Percentiles rank a stretch among this genome's conserved stretches.
phyloP scores from a whole-genome alignment of 2,888 invertebrate genomes.

The Bellardia pandia region DNA sequence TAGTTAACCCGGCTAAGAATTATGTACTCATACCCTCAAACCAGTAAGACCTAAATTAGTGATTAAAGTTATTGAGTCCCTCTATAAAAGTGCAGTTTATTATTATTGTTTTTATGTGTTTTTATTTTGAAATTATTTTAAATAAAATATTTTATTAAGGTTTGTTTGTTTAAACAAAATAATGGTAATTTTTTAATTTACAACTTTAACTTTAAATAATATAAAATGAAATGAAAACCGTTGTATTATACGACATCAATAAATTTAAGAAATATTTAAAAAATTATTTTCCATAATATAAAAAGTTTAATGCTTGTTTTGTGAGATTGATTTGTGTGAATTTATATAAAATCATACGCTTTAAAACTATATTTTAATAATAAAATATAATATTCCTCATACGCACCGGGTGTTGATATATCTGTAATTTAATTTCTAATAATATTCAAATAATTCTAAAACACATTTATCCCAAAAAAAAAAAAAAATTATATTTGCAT shows the following conservation, averaged over 20 bases:
- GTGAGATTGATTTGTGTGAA: neutral
- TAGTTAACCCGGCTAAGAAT: constrained; percentile 30
- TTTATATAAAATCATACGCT: too few species aligned
- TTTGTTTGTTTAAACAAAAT: neutral
- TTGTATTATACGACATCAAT: constrained; percentile 48
- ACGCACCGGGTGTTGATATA: too few species aligned
- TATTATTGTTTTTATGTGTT: constrained; percentile 30
- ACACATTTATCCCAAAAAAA: too few species aligned
- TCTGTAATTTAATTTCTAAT: too few species aligned
- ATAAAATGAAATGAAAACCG: constrained; percentile 29
- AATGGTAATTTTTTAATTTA: neutral
- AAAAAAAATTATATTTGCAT: too few species aligned
- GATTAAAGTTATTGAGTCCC: neutral
- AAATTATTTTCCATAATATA: too few species aligned
- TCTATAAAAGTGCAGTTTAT: constrained; percentile 62
- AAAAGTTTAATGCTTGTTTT: too few species aligned
- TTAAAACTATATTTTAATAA: too few species aligned
- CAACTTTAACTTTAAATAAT: constrained; percentile 2
- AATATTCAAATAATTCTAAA: too few species aligned
- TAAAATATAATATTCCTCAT: too few species aligned
- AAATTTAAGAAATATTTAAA: neutral
- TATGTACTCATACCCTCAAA: constrained; percentile 11
- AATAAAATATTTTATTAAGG: constrained; percentile 17
- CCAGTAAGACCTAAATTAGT: constrained; percentile 46
- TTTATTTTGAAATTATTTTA: constrained; percentile 37